These are phyloP conservation scores for Drosophila pachea DNA, from an alignment of 1,140 invertebrate species.

Conservation along the genomic window DNA sequence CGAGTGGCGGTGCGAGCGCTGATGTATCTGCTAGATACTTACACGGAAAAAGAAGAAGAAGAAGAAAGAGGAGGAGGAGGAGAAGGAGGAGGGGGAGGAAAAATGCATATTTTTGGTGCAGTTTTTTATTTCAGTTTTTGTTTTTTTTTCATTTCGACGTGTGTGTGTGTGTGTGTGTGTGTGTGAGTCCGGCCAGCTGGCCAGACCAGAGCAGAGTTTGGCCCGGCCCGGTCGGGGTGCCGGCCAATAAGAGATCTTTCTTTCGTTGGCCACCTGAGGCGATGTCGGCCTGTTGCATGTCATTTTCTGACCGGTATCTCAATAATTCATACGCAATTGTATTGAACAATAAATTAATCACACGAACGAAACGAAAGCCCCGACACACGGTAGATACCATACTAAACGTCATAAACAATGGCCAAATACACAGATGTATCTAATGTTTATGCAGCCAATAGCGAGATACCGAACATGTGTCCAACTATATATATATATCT, in stretches of 20 bases:
- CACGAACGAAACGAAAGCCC: conserved; percentile 62
- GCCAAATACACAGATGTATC: conserved; percentile 16
- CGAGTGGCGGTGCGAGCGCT: conserved; percentile 33
- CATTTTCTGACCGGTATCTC: conserved; percentile 73
- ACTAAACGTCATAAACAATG: conserved; percentile 52
- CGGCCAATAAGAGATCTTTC: conserved; percentile 38
- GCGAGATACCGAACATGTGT: conserved; percentile 3
- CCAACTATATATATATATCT: too few species aligned
- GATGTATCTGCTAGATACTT: conserved; percentile 49
- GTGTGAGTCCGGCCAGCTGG: conserved; percentile 11
- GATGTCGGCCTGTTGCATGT: conserved; percentile 61
- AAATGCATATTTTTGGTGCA: conserved; percentile 38
- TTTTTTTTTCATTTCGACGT: too few species aligned
- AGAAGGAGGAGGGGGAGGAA: too few species aligned
- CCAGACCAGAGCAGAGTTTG: too few species aligned
- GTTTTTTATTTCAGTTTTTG: too few species aligned
- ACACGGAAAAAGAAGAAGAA: conserved; percentile 23
- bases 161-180: conserved; percentile 18
- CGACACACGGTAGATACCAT: conserved; percentile 31
- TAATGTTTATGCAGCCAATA: not conserved
- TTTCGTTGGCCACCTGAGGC: conserved; percentile 63
- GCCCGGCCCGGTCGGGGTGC: not conserved
- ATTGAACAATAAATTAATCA: conserved; percentile 76
- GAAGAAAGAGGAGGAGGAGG: too few species aligned
- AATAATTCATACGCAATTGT: conserved; percentile 76